Evolutionary conservation across 2,113 vertebrate species (phyloP).

Genomic region (Leptodactylus fuscus): DNA sequence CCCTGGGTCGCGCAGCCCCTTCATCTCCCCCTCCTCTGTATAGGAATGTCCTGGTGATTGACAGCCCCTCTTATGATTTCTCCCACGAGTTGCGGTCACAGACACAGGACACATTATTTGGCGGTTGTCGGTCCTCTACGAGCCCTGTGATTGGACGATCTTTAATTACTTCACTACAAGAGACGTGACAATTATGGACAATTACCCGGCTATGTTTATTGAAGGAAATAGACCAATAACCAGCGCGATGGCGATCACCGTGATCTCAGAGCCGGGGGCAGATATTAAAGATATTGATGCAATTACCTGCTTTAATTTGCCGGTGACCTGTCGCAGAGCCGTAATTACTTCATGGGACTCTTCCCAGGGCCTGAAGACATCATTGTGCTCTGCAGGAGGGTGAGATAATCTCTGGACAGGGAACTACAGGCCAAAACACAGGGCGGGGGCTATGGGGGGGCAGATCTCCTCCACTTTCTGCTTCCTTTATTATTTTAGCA

Average conservation of each 20-base stretch:
- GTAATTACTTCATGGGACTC: conserved; percentile 38
- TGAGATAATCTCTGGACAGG: background rate
- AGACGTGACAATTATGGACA: conserved; percentile 32
- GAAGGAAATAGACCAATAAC: conserved; percentile 34
- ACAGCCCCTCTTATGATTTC: background rate
- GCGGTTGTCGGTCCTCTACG: background rate
- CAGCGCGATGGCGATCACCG: background rate
- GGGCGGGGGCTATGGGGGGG: too few species aligned
- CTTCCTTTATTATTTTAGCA: too few species aligned
- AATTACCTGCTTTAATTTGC: conserved; percentile 44
- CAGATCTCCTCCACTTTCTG: too few species aligned
- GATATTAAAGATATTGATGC: conserved; percentile 57
- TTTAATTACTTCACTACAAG: conserved; percentile 27
- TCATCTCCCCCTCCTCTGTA: background rate
- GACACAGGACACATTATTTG: background rate
- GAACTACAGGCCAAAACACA: too few species aligned
- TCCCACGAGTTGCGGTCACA: background rate
- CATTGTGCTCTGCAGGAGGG: background rate
- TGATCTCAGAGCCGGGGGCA: conserved; percentile 2
- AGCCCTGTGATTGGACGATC: conserved; percentile 5
- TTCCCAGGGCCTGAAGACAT: conserved; percentile 20
- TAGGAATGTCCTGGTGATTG: conserved; percentile 12
- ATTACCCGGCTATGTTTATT: conserved; percentile 25
- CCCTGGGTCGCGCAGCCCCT: background rate
- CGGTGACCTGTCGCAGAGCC: conserved; percentile 35